These are phyloP conservation scores for Taxidea taxus DNA, from an alignment of 2,113 vertebrate species.

Conservation along the genomic window DNA sequence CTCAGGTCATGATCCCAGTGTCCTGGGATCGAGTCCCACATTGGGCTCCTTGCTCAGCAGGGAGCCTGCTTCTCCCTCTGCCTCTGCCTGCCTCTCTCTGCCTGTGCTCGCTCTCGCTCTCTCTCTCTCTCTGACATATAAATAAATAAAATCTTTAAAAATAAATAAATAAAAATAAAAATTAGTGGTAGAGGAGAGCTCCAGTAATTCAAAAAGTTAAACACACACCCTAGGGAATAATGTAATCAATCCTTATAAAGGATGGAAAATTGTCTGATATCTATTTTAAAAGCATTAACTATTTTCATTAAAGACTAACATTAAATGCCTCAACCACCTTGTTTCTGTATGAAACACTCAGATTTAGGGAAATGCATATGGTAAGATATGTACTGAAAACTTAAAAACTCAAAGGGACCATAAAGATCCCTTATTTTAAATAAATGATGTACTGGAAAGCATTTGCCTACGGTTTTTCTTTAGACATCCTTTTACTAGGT, in stretches of 20 bases:
- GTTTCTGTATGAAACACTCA: neutral
- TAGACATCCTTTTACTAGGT: neutral
- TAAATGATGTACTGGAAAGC: neutral
- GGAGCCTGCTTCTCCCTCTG: no score
- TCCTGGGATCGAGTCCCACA: no score
- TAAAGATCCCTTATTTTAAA: neutral
- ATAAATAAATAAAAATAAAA: neutral
- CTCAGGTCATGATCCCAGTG: no score
- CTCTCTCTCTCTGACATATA: no score
- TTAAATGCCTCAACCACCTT: neutral
- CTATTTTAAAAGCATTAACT: neutral
- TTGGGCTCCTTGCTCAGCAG: no score
- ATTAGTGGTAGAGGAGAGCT: neutral
- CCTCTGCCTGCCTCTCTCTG: no score
- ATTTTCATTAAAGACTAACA: neutral
- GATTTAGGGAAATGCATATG: neutral
- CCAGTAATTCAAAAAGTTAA: neutral
- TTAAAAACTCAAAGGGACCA: neutral
- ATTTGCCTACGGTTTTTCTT: slow-evolving; percentile 16
- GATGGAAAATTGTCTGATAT: neutral
- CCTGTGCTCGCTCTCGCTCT: no score
- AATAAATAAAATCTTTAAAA: no score
- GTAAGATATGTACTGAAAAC: neutral
- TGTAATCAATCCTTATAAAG: neutral
- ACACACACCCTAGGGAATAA: neutral